A percentile compares a stretch with the other conserved stretches of the same genome.
phyloP scores from a whole-genome alignment of 2,888 invertebrate species.

The Drosophila austrosaltans region DNA sequence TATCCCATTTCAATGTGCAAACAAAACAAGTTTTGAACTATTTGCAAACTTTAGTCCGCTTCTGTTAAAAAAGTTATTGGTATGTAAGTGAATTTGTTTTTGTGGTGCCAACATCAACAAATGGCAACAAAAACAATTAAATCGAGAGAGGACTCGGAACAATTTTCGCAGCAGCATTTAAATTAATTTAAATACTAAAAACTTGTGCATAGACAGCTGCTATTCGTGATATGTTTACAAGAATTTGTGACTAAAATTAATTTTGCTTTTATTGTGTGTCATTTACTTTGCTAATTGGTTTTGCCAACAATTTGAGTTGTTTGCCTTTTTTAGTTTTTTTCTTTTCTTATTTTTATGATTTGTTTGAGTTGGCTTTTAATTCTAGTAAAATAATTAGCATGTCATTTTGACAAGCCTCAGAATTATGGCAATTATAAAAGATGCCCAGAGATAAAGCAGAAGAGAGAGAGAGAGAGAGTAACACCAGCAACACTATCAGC shows the following conservation, averaged over 20 bases:
- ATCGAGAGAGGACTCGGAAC: not conserved
- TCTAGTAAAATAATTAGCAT: conserved; percentile 18
- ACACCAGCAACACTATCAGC: not conserved
- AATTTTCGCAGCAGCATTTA: not conserved
- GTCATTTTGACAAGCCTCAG: conserved; percentile 4
- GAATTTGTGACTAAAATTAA: not conserved
- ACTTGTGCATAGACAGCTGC: not conserved
- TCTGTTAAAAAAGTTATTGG: not conserved
- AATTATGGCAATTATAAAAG: conserved; percentile 20
- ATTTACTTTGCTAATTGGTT: conserved; percentile 9
- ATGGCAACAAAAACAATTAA: conserved; percentile 9
- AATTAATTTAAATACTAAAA: not conserved
- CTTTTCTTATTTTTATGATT: conserved; percentile 14
- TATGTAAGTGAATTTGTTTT: conserved; percentile 1
- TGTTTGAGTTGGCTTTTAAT: conserved; percentile 29
- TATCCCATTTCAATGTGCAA: not conserved
- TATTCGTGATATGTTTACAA: not conserved
- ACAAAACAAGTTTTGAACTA: not conserved
- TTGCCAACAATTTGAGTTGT: conserved; percentile 4
- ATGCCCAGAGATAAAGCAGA: conserved; percentile 11
- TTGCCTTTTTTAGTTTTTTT: conserved; percentile 19
- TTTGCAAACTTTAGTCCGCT: not conserved
- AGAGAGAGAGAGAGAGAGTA: not conserved
- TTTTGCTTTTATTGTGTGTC: not conserved
- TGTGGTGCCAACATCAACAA: not conserved